Evolutionary conservation across 2,113 vertebrate species (phyloP).

Genomic region (Rattus norvegicus): DNA sequence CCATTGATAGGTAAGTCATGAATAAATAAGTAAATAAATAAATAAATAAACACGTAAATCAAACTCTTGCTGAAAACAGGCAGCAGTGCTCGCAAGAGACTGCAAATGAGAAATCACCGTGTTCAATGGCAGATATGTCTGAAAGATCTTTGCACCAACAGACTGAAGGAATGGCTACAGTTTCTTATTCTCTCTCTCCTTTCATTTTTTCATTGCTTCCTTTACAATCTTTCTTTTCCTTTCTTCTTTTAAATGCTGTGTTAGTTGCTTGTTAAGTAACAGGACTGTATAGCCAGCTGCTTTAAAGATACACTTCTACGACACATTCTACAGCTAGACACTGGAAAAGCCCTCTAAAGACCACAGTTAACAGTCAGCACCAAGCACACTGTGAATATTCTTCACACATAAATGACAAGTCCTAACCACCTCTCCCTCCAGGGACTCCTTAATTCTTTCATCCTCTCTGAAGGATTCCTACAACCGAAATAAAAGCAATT

Average conservation of each 20-base stretch:
- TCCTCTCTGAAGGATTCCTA: conserved; percentile 65
- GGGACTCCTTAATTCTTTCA: conserved; percentile 57
- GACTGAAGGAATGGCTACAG: conserved; percentile 77
- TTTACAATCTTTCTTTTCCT: neutral
- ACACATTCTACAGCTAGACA: conserved; percentile 80
- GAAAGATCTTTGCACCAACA: conserved; percentile 81
- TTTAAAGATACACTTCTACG: conserved; percentile 74
- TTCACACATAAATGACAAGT: conserved; percentile 73
- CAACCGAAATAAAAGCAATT: conserved; percentile 71
- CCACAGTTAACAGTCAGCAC: conserved; percentile 68
- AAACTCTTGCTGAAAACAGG: neutral
- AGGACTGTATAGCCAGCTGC: conserved; percentile 46
- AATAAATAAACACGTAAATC: neutral
- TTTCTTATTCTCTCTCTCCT: conserved; percentile 53
- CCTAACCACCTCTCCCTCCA: conserved; percentile 79
- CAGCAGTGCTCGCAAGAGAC: neutral
- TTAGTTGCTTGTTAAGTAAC: conserved; percentile 52
- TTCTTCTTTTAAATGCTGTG: neutral
- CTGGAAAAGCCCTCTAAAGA: conserved; percentile 73
- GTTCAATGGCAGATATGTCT: conserved; percentile 44
- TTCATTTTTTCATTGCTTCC: neutral
- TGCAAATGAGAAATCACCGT: neutral
- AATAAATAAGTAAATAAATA: neutral
- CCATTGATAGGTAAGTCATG: neutral
- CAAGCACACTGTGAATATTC: conserved; percentile 69